Base-by-base conservation (phyloP, 2,113 vertebrate species). In the Corythoichthys haematopterus region DNA sequence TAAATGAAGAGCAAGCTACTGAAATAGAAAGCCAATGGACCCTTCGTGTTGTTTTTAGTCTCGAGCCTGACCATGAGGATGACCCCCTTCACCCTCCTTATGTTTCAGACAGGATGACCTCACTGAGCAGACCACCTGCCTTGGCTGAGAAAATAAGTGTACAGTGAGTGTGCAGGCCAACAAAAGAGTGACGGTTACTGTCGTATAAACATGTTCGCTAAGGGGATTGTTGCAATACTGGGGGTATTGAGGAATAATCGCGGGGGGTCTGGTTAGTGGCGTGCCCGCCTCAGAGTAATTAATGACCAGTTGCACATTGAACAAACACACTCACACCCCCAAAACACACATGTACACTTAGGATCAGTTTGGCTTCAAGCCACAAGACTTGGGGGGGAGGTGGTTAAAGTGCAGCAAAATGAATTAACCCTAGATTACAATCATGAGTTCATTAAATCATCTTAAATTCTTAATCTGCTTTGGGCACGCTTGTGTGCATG, bases 371-470 rank as follows among this genome's bases (percentile, higher is more conserved):
- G 74, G 74, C 81, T 62, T 67, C 2, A 9, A 73, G 70, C 70
- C 72, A 76, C 16, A 28, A 68, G 60, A 57, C 20, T 61, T 65
- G 59, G 16, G 12, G 35, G 64, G 63, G 65, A 50, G 10, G 37
- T 68, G 63, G 74, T 69, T 78, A 72, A 79, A 81, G 68, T 77
- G 70, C 70, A 79, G 68, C 66, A 76, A 82, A 81, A 84, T 80
- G 65, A 84, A 84, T 90, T 88, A 84, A 82, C 81, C 82, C 69
- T 61, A 84, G 85, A 88, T 87, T 84, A 85, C 72, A 80, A 83
- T 83, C 85, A 81, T 85, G 81, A 85, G 77, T 87, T 87, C 78
- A 84, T 88, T 88, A 81, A 88, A 87, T 86, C 84, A 79, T 1
- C 74, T 85, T 85, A 85, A 82, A 81, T 74, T 72, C 58, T 38